Percentiles rank a stretch among this genome's conserved stretches.
Evolutionary conservation across 2,113 vertebrate genomes (phyloP).

Genomic region (Thalassarche chlororhynchos): DNA sequence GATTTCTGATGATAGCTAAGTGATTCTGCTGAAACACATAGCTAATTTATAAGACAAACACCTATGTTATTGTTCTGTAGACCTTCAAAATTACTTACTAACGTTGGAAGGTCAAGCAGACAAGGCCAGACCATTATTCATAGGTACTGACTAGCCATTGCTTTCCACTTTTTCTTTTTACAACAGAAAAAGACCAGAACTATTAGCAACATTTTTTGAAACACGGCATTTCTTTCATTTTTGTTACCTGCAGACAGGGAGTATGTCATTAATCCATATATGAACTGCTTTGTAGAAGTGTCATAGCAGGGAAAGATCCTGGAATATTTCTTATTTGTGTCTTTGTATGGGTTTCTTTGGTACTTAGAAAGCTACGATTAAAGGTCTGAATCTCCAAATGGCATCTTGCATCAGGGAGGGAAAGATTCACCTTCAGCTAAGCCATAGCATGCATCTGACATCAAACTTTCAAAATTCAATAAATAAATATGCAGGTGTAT

Average conservation of each 20-base stretch:
- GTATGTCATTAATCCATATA: neutral
- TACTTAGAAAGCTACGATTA: neutral
- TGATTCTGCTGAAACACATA: neutral
- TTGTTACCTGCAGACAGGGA: neutral
- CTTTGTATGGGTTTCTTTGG: neutral
- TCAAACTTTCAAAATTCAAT: neutral
- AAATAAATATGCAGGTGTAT: neutral
- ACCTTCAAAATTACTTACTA: neutral
- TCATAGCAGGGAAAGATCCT: neutral
- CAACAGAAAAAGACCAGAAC: neutral
- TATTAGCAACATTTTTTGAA: neutral
- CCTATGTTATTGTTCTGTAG: neutral
- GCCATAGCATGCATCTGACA: neutral
- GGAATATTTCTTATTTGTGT: neutral
- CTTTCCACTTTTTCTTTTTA: neutral
- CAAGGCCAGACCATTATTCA: neutral
- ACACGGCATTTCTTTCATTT: neutral
- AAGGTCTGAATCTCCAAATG: neutral
- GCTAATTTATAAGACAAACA: constrained; percentile 15
- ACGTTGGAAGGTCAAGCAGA: neutral
- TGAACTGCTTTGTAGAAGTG: neutral
- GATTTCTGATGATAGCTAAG: neutral
- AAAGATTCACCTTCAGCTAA: neutral
- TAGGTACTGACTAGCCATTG: neutral
- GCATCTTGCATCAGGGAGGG: neutral